Conservation (phyloP, 2,797 vertebrate species). For the Oceanodroma leucorhoa region DNA sequence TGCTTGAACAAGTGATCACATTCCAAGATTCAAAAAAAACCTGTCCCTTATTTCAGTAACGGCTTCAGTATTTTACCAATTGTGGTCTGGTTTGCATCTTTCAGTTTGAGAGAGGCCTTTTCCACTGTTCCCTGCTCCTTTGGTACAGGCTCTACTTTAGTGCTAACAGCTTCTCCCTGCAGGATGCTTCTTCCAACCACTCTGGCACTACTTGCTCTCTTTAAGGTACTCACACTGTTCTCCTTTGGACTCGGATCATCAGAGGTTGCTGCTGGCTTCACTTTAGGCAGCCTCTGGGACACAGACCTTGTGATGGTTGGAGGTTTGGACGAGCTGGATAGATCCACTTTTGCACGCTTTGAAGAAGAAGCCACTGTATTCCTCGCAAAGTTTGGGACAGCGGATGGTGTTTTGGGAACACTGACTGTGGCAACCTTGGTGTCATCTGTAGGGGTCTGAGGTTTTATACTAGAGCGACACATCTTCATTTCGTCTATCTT, state of each 20-base stretch:
- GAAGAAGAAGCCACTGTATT: conserved; percentile 92
- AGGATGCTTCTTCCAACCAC: conserved; percentile 71
- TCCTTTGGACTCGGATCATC: conserved; percentile 68
- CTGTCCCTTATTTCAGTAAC: conserved; percentile 80
- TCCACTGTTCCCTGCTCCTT: conserved; percentile 81
- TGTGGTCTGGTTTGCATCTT: conserved; percentile 69
- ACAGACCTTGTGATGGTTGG: conserved; percentile 75
- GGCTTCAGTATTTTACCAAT: conserved; percentile 82
- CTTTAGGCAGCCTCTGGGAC: conserved; percentile 77
- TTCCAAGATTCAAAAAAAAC: neutral
- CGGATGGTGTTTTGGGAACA: conserved; percentile 60
- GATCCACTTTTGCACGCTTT: conserved; percentile 82
- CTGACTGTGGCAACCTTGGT: conserved; percentile 58
- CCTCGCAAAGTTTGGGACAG: conserved; percentile 88
- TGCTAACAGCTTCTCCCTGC: conserved; percentile 70
- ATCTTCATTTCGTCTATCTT: conserved; percentile 87
- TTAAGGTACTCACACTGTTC: conserved; percentile 69
- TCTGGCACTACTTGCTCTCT: conserved; percentile 84
- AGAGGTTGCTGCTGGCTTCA: conserved; percentile 20
- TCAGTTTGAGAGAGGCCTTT: conserved; percentile 75
- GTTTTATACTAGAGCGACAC: conserved; percentile 76
- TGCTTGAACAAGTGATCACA: conserved; percentile 39
- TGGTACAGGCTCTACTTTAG: conserved; percentile 21
- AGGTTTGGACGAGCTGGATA: conserved; percentile 73
- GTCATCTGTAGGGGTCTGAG: conserved; percentile 67